These are phyloP conservation scores for Sabellastarte sp. DNA, from an alignment of 2,888 invertebrate genomes.

Conservation along the genomic window DNA sequence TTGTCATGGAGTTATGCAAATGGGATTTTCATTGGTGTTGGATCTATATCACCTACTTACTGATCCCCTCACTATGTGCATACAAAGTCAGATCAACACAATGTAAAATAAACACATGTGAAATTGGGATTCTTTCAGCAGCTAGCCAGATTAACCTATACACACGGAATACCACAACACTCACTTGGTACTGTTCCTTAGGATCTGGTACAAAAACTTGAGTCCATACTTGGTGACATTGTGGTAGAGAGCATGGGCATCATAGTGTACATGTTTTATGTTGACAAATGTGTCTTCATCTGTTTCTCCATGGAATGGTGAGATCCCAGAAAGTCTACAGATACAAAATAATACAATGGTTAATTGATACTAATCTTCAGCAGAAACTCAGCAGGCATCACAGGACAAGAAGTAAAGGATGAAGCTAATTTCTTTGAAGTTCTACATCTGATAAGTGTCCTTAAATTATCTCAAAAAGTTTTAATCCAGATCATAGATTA, in stretches of 20 bases:
- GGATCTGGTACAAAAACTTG: slow-evolving; percentile 90
- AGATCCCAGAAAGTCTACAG: slow-evolving; percentile 77
- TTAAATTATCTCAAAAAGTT: too few relatives aligned
- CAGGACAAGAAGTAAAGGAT: slow-evolving; percentile 65
- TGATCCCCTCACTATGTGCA: too few relatives aligned
- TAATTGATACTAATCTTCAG: neutral
- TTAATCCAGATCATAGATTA: too few relatives aligned
- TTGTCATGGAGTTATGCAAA: too few relatives aligned
- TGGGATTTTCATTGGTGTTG: too few relatives aligned
- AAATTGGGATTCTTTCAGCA: too few relatives aligned
- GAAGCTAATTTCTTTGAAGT: slow-evolving; percentile 87
- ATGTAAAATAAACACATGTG: too few relatives aligned
- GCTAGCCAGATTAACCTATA: too few relatives aligned
- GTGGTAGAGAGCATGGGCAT: slow-evolving; percentile 90
- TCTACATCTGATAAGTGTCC: too few relatives aligned
- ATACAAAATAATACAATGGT: too few relatives aligned
- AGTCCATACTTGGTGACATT: slow-evolving; percentile 91
- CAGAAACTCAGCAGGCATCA: slow-evolving; percentile 1
- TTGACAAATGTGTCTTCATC: slow-evolving; percentile 77
- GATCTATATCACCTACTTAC: too few relatives aligned
- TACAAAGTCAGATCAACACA: too few relatives aligned
- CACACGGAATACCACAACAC: slow-evolving; percentile 1
- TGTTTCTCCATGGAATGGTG: slow-evolving; percentile 83
- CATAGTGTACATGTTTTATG: slow-evolving; percentile 85
- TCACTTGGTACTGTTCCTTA: slow-evolving; percentile 61